A percentile compares a stretch with the other conserved stretches of the same genome.
phyloP scores from a whole-genome alignment of 2,113 vertebrate genomes.

The Procavia capensis region DNA sequence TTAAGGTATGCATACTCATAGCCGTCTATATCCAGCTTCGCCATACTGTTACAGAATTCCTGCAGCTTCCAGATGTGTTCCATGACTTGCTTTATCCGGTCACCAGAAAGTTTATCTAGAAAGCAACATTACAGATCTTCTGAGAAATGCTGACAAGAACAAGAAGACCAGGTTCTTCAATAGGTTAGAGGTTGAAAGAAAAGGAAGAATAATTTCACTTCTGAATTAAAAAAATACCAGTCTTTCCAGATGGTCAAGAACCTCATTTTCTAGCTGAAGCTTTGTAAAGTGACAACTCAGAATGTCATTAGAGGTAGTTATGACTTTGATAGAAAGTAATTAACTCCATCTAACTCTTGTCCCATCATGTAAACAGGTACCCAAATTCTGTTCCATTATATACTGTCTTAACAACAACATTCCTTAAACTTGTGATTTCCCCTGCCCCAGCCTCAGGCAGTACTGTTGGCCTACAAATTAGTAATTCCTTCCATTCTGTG shows the following conservation, averaged over 20 bases:
- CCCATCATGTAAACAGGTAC: neutral
- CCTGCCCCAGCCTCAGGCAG: neutral
- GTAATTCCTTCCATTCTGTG: neutral
- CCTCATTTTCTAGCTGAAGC: neutral
- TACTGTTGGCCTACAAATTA: neutral
- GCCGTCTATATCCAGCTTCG: conserved; percentile 95
- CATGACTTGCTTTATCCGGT: conserved; percentile 98
- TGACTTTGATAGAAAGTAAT: neutral
- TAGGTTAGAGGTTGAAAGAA: neutral
- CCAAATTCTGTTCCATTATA: neutral
- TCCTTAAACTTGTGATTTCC: neutral
- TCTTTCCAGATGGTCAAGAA: conserved; percentile 10
- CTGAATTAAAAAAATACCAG: neutral
- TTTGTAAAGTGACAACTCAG: neutral
- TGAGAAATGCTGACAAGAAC: conserved; percentile 60
- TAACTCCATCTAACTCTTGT: neutral
- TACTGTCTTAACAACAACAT: neutral
- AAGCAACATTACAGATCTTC: conserved; percentile 75
- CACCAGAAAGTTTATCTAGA: conserved; percentile 96
- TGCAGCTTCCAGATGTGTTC: conserved; percentile 99
- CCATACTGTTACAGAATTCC: conserved; percentile 99
- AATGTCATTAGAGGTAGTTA: neutral
- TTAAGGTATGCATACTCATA: conserved; percentile 99
- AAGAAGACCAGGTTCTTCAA: conserved; percentile 1
- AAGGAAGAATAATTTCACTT: conserved; percentile 45